Evolutionary conservation across 2,888 invertebrate genomes (phyloP).

Genomic region (Melipona bicolor): DNA sequence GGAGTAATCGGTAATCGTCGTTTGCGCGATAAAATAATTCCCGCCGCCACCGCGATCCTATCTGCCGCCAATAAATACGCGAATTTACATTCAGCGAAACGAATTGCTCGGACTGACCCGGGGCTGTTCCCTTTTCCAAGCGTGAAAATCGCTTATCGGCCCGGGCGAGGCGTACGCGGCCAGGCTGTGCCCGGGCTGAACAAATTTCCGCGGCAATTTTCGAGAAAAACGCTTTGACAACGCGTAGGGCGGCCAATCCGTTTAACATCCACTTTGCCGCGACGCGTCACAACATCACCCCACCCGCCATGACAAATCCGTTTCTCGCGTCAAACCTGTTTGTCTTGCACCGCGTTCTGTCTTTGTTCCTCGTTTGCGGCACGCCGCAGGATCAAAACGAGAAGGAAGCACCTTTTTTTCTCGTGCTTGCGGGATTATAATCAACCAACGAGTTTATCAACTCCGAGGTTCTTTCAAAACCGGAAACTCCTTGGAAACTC

Average conservation of each 20-base stretch:
- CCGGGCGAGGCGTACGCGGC: background rate
- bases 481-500: no score
- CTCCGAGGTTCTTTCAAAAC: background rate
- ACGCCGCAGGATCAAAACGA: background rate
- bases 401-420: background rate
- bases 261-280: slow-evolving; percentile 65
- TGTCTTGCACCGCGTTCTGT: slow-evolving; percentile 41
- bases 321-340: slow-evolving; percentile 54
- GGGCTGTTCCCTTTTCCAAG: slow-evolving; percentile 20
- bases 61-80: slow-evolving; percentile 23
- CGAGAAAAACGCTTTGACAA: slow-evolving; percentile 68
- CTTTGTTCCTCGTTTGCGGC: slow-evolving; percentile 12
- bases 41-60: background rate
- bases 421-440: background rate
- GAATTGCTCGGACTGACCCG: slow-evolving; percentile 25
- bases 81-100: slow-evolving; percentile 38
- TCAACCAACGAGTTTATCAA: background rate
- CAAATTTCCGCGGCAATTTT: slow-evolving; percentile 65
- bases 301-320: slow-evolving; percentile 61
- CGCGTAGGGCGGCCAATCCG: slow-evolving; percentile 60
- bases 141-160: slow-evolving; percentile 37
- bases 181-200: slow-evolving; percentile 27
- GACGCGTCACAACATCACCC: slow-evolving; percentile 62
- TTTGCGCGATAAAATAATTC: slow-evolving; percentile 9
- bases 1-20: slow-evolving; percentile 4